These are phyloP conservation scores for Coelopa pilipes DNA, from an alignment of 2,888 invertebrate genomes.

Conservation along the genomic window DNA sequence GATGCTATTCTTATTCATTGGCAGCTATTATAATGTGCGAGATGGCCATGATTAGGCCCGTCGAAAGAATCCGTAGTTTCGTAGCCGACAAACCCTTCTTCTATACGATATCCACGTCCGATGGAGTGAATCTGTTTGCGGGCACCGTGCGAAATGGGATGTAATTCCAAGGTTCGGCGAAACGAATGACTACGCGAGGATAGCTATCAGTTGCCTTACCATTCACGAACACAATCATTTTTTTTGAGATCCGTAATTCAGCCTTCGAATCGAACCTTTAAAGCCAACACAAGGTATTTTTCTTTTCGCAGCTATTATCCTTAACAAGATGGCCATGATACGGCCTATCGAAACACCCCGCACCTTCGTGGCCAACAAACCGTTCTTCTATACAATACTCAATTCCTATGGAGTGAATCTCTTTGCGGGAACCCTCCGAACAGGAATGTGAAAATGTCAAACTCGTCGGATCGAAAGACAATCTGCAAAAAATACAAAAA, in stretches of 20 bases:
- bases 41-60: too few relatives aligned
- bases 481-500: not conserved
- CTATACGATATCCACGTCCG: not conserved
- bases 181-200: not conserved
- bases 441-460: too few relatives aligned
- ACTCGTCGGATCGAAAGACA: too few relatives aligned
- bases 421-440: not conserved
- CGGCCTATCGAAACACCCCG: too few relatives aligned
- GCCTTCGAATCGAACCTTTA: too few relatives aligned
- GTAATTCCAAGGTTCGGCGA: not conserved
- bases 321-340: not conserved
- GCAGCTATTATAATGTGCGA: not conserved
- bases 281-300: not conserved
- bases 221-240: too few relatives aligned
- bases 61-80: too few relatives aligned
- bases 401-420: not conserved
- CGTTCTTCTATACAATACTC: not conserved
- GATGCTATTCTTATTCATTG: not conserved
- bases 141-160: not conserved
- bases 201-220: not conserved
- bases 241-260: too few relatives aligned
- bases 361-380: not conserved
- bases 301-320: not conserved
- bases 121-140: not conserved
- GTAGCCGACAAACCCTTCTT: conserved; percentile 12